Evolutionary conservation across 2,113 vertebrate species (phyloP).

Genomic region (Misgurnus anguillicaudatus): DNA sequence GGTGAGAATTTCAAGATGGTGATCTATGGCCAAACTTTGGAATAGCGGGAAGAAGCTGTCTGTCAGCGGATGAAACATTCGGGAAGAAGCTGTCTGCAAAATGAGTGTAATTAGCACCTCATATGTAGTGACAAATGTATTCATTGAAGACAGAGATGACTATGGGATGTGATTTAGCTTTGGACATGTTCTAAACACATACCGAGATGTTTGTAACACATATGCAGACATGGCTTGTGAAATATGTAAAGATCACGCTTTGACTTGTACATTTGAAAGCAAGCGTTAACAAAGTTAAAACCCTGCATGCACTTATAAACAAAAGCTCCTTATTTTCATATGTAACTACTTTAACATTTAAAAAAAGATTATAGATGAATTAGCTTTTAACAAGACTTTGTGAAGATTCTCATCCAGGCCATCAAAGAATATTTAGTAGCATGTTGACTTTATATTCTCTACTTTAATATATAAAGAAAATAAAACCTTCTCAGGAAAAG

Average conservation of each 20-base stretch:
- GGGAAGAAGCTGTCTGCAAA: not conserved
- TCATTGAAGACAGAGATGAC: constrained; percentile 17
- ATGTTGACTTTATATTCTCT: no score
- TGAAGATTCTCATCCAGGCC: no score
- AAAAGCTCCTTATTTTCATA: not conserved
- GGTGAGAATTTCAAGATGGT: constrained; percentile 9
- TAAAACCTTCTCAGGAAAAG: not conserved
- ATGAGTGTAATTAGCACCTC: constrained; percentile 35
- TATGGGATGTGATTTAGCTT: not conserved
- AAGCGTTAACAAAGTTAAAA: not conserved
- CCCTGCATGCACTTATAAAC: not conserved
- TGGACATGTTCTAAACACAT: constrained; percentile 17
- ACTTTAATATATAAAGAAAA: not conserved
- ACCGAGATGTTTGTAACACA: not conserved
- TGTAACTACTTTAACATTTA: not conserved
- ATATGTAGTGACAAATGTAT: not conserved
- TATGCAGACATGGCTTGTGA: not conserved
- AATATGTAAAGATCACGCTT: not conserved
- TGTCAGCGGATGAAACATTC: constrained; percentile 15
- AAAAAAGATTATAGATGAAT: no score
- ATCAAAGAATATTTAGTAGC: no score
- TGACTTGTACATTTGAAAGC: not conserved
- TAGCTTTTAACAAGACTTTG: no score
- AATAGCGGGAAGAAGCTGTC: not conserved
- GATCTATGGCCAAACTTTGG: not conserved